Evolutionary conservation across 2,113 vertebrate species (phyloP).

Genomic region (Zosterops pallidus): DNA sequence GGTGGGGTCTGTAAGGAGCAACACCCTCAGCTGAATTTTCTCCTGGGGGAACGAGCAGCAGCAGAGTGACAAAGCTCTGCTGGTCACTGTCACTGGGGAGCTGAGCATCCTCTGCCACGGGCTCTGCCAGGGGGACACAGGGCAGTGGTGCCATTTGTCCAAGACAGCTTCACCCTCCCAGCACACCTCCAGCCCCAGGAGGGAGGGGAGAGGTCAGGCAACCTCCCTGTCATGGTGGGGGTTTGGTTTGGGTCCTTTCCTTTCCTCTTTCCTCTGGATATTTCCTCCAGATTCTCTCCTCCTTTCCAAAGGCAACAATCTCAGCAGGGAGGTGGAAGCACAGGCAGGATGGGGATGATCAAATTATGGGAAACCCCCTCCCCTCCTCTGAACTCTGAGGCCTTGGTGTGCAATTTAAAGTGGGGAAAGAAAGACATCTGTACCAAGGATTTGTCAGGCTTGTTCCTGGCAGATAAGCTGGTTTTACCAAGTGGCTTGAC

Average conservation of each 20-base stretch:
- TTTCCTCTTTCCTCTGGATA: background rate
- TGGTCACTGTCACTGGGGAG: background rate
- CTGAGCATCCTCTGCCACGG: background rate
- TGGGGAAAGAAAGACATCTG: background rate
- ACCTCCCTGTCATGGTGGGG: background rate
- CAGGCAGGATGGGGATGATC: background rate
- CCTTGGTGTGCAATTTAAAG: background rate
- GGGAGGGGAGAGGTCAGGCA: background rate
- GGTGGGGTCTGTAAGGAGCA: background rate
- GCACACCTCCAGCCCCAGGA: accelerated
- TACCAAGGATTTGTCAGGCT: background rate
- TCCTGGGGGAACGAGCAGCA: background rate
- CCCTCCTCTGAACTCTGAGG: background rate
- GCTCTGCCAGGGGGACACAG: accelerated
- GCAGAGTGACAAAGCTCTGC: background rate
- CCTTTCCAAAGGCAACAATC: background rate
- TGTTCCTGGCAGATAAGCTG: background rate
- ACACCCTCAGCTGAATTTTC: accelerated
- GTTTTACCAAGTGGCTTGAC: background rate
- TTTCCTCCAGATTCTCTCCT: background rate
- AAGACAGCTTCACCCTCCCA: accelerated
- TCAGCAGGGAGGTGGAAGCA: background rate
- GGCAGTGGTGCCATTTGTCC: background rate
- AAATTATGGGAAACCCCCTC: background rate
- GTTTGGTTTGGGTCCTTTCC: background rate